A percentile compares a stretch with the other conserved stretches of the same genome.
Evolutionary conservation across 2,113 vertebrate species (phyloP).

Genomic region (Anser brachyrhynchus): DNA sequence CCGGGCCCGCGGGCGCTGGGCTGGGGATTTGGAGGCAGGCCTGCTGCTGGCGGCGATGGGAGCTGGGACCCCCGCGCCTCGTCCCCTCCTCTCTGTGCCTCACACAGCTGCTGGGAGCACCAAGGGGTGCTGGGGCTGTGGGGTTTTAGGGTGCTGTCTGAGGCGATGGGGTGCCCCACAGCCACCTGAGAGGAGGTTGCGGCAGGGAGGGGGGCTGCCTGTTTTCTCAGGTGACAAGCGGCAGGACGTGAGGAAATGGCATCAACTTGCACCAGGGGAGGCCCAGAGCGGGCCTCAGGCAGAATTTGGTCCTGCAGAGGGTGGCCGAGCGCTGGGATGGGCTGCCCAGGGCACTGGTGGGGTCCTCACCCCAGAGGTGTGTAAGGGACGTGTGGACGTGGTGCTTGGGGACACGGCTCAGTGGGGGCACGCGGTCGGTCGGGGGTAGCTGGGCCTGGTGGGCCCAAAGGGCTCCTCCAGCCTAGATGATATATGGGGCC

Average conservation of each 20-base stretch:
- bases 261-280: background rate
- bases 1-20: no score
- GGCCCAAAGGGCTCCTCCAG: background rate
- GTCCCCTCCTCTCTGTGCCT: rapidly evolving
- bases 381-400: background rate
- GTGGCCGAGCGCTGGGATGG: background rate
- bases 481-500: background rate
- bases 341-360: background rate
- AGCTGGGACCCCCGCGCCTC: background rate
- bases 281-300: background rate
- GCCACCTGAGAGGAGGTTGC: background rate
- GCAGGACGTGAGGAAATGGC: background rate
- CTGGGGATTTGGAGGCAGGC: no score
- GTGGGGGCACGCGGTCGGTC: background rate
- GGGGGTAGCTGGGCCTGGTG: background rate
- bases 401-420: background rate
- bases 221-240: background rate
- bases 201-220: background rate
- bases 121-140: background rate
- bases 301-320: background rate
- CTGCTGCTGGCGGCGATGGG: background rate
- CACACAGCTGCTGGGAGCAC: background rate
- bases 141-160: background rate
- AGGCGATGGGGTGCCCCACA: background rate
- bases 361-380: background rate